Conservation (phyloP, 1,140 invertebrate genomes). For the Coelopa frigida region DNA sequence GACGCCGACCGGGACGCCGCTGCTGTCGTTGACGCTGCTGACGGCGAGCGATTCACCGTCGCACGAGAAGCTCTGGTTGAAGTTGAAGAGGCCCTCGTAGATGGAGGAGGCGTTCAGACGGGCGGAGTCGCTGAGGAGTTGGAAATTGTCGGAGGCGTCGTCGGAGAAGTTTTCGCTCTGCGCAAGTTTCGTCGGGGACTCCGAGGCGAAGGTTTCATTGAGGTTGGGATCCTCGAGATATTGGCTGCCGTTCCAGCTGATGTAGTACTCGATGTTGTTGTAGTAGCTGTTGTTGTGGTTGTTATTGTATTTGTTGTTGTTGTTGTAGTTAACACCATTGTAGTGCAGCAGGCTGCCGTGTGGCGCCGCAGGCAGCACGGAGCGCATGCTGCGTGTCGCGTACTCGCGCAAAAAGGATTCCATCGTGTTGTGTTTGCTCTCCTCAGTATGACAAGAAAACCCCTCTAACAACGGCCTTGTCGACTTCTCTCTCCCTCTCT, state of each 20-base stretch:
- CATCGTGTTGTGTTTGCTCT: conserved; percentile 6
- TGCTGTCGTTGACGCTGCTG: conserved; percentile 2
- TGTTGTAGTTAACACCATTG: neutral
- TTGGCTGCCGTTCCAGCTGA: no score
- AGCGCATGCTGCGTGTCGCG: conserved; percentile 24
- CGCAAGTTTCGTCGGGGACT: no score
- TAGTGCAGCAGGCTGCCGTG: neutral
- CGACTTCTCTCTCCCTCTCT: neutral
- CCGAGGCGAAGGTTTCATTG: no score
- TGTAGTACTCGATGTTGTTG: conserved; percentile 3
- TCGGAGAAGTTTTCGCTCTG: no score
- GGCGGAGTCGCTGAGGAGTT: no score
- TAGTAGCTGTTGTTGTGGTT: neutral
- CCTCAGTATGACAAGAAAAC: no score
- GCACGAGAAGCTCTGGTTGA: neutral
- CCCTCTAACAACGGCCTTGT: neutral
- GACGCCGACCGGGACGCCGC: conserved; percentile 10
- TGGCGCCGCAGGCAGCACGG: neutral
- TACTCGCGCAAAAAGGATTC: conserved; percentile 20
- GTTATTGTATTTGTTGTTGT: neutral
- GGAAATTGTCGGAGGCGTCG: no score
- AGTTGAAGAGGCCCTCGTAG: no score
- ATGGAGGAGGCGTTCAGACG: neutral
- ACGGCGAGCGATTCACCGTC: neutral
- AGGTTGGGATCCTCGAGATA: no score